phyloP scores from a whole-genome alignment of 1,140 invertebrate genomes.

The Drosophila sp. region DNA sequence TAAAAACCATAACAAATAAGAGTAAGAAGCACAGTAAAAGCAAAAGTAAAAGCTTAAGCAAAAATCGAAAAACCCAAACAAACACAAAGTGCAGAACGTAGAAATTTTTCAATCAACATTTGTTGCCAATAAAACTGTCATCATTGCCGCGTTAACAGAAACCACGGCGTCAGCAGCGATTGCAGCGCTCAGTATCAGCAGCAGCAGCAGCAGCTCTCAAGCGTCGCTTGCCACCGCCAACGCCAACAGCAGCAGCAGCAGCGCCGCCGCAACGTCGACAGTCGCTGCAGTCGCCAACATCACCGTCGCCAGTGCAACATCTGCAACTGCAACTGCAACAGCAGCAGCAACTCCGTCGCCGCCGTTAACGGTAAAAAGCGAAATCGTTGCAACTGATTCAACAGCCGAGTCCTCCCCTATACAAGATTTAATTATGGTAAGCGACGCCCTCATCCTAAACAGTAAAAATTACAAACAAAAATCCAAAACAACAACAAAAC shows the following conservation, averaged over 20 bases:
- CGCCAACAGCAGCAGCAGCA: constrained; percentile 51
- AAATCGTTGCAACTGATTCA: constrained; percentile 74
- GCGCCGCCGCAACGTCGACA: constrained; percentile 31
- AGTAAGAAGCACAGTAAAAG: constrained; percentile 27
- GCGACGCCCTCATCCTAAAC: constrained; percentile 60
- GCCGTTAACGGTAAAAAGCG: constrained; percentile 72
- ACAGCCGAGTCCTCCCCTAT: constrained; percentile 76
- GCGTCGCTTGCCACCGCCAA: constrained; percentile 68
- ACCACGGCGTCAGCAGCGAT: constrained; percentile 82
- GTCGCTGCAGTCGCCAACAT: constrained; percentile 12
- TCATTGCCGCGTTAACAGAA: constrained; percentile 84
- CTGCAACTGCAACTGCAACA: constrained; percentile 30
- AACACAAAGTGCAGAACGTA: constrained; percentile 54
- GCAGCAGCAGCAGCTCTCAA: constrained; percentile 77
- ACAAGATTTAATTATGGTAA: constrained; percentile 82
- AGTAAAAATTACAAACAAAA: constrained; percentile 44
- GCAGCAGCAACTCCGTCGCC: constrained; percentile 48
- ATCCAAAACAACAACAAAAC: constrained; percentile 39
- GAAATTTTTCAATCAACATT: constrained; percentile 75
- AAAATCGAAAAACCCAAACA: constrained; percentile 19
- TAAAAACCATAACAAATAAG: constrained; percentile 11
- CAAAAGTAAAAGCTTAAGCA: constrained; percentile 27
- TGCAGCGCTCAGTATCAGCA: constrained; percentile 83
- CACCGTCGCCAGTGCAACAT: constrained; percentile 14
- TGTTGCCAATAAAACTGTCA: constrained; percentile 83